phyloP scores from a whole-genome alignment of 2,797 vertebrate genomes.

The Cynodonichthys magdalenae region DNA sequence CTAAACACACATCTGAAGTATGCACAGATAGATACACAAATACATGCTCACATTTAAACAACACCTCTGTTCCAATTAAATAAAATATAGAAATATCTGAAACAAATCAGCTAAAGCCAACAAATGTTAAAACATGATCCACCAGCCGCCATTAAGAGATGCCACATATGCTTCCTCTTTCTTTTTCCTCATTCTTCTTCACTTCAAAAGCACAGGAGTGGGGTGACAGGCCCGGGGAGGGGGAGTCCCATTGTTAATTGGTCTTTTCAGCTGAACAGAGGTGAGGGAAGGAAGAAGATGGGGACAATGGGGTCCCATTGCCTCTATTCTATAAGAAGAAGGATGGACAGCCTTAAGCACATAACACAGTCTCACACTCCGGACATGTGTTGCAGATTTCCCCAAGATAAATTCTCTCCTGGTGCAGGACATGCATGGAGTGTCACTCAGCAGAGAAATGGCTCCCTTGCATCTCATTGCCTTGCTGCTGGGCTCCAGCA shows the following conservation, averaged over 20 bases:
- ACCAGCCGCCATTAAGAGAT: conserved; percentile 52
- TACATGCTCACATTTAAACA: neutral
- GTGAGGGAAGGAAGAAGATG: conserved; percentile 81
- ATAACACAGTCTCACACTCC: conserved; percentile 43
- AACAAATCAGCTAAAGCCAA: conserved; percentile 5
- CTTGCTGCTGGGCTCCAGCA: conserved; percentile 69
- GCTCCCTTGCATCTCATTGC: conserved; percentile 76
- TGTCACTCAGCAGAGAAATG: conserved; percentile 65
- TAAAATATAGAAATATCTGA: neutral
- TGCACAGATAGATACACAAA: neutral
- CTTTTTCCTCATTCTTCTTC: conserved; percentile 58
- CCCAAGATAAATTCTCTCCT: conserved; percentile 7
- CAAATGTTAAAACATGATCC: conserved; percentile 19
- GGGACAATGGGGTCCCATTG: conserved; percentile 84
- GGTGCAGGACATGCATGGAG: conserved; percentile 48
- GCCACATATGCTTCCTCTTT: conserved; percentile 59
- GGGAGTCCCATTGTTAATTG: conserved; percentile 89
- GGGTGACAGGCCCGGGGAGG: conserved; percentile 77
- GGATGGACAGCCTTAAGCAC: conserved; percentile 56
- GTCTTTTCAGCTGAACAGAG: conserved; percentile 88
- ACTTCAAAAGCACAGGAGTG: conserved; percentile 87
- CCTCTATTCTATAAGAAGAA: conserved; percentile 71
- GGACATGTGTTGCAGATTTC: conserved; percentile 22
- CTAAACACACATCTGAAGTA: neutral
- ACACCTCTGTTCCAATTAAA: neutral